Conservation (phyloP, 2,113 vertebrate species). For the Platanista minor region DNA sequence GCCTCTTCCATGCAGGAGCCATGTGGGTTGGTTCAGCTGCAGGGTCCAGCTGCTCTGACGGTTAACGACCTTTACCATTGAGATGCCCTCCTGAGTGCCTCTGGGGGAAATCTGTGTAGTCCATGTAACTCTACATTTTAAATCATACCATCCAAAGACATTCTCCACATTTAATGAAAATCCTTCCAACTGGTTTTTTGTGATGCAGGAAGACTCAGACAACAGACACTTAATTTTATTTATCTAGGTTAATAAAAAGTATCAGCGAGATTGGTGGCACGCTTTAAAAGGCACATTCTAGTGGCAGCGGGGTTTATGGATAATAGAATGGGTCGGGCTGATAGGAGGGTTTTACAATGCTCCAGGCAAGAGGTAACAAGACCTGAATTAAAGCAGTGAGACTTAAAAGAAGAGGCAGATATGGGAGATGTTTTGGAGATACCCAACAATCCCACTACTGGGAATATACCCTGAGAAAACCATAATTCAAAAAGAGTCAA, state of each 20-base stretch:
- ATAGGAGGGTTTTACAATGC: constrained; percentile 39
- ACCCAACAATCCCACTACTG: too few species aligned
- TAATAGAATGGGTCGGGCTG: background rate
- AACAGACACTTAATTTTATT: constrained; percentile 25
- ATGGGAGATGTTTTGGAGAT: background rate
- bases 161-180: background rate
- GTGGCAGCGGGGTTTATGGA: background rate
- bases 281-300: background rate
- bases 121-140: background rate
- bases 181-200: background rate
- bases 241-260: background rate
- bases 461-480: too few species aligned
- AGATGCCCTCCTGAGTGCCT: background rate
- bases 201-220: background rate
- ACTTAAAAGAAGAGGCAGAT: constrained; percentile 55
- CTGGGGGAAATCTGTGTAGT: background rate
- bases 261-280: background rate
- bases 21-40: background rate
- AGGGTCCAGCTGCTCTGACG: background rate
- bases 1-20: background rate
- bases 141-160: background rate
- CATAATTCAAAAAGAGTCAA: too few species aligned
- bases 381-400: constrained; percentile 44
- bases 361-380: constrained; percentile 58
- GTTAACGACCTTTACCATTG: background rate